Conservation (phyloP, 92 coral and sea anemone species). For the Muricea muricata region DNA sequence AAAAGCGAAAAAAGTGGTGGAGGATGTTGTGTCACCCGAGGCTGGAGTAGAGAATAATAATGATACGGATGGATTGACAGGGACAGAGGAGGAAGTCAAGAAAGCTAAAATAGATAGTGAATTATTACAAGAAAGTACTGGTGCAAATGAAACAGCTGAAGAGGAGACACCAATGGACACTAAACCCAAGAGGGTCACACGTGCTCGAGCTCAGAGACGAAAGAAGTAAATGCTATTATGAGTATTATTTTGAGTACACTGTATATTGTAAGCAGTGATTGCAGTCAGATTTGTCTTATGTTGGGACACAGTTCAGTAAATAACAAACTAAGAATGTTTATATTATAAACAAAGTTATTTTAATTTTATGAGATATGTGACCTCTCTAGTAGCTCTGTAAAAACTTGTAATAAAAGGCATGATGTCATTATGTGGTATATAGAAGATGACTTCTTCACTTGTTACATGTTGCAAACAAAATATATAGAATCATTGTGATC, state of each 20-base stretch:
- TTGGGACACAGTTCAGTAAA: too few species aligned
- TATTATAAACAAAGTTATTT: too few species aligned
- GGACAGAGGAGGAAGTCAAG: slow-evolving; percentile 24
- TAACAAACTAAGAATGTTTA: too few species aligned
- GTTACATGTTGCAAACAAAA: too few species aligned
- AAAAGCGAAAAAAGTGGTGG: neutral
- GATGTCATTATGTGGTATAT: too few species aligned
- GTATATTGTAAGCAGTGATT: neutral
- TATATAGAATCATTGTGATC: too few species aligned
- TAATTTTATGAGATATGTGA: too few species aligned
- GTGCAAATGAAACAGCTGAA: slow-evolving; percentile 4
- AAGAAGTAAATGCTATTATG: neutral
- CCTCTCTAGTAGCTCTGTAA: too few species aligned
- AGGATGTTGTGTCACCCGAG: neutral
- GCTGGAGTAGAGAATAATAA: neutral
- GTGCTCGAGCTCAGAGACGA: neutral
- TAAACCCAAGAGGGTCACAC: slow-evolving; percentile 30
- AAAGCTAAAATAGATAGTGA: slow-evolving; percentile 2
- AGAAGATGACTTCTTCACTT: too few species aligned
- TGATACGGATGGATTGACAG: neutral
- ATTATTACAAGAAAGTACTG: neutral
- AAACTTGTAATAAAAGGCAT: too few species aligned
- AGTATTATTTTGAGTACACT: too few species aligned
- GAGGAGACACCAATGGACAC: slow-evolving; percentile 18
- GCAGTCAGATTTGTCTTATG: too few species aligned